A percentile compares a stretch with the other conserved stretches of the same genome.
phyloP scores from a whole-genome alignment of 2,888 invertebrate species.

The Habrosyne pyritoides region DNA sequence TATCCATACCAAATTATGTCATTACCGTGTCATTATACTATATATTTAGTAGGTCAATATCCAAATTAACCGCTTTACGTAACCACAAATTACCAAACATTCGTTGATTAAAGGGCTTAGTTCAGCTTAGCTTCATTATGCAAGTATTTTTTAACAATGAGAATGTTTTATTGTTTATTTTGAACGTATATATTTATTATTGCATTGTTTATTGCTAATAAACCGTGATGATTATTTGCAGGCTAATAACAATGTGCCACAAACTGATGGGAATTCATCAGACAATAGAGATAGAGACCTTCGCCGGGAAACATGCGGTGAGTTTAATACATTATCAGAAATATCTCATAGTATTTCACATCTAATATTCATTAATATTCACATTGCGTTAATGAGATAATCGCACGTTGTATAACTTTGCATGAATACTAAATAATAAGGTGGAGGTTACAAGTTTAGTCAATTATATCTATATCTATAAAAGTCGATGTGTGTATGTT shows the following conservation, averaged over 20 bases:
- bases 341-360: neutral
- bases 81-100: neutral
- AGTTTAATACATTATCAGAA: conserved; percentile 27
- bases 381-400: too few relatives aligned
- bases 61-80: neutral
- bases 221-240: conserved; percentile 44
- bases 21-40: neutral
- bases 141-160: neutral
- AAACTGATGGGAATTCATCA: conserved; percentile 44
- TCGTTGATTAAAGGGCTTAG: neutral
- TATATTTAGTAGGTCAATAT: neutral
- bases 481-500: too few relatives aligned
- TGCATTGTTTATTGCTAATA: neutral
- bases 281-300: conserved; percentile 63
- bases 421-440: too few relatives aligned
- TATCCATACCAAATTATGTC: neutral
- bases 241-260: conserved; percentile 52
- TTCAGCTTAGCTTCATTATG: neutral
- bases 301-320: conserved; percentile 64
- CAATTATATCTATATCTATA: too few relatives aligned
- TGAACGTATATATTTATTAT: neutral
- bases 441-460: too few relatives aligned
- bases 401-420: too few relatives aligned
- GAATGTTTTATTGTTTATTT: neutral
- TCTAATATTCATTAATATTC: neutral